Base-by-base conservation (phyloP, 2,113 vertebrate species). In the Copsychus sechellarum region DNA sequence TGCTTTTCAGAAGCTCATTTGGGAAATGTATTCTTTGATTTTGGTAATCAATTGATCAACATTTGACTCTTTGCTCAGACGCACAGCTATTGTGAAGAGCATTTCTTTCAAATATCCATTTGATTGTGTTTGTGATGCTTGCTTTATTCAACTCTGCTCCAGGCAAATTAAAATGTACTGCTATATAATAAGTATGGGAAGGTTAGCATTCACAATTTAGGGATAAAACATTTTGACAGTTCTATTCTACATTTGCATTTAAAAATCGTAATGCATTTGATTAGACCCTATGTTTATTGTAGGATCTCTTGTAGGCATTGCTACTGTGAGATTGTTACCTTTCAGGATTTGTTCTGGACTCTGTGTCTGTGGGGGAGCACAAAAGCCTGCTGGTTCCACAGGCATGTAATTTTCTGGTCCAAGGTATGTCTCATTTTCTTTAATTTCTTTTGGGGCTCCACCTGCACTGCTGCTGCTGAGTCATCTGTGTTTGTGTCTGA, bases 161-260 rank as follows among this genome's bases (percentile, higher is more conserved):
- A 93, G 72, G 90, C 82, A 96, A 94, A 96, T 95, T 96, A 81
- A 96, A 95, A 92, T 78, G 76, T 88, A 70, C 90, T 71, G 61
- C 81, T 93, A 84, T 87, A 45, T 93, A 97, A 94, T 95, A 93
- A 92, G 80, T 60, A 94, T 67, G 80, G 76, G 82, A 96, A 94
- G 86, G 93, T 94, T 96, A 86, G 40, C 69, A 92, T 83, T 94
- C 90, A 65, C 80, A 56, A 67, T 86, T 96, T 57, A 76, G 57
- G 80, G 79, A 93, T 95, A 96, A 97, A 96, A 96, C 90, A 94
- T 96, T 97, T 96, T 94, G 95, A 95, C 94, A 95, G 88, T 81
- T 96, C 95, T 78, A 81, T 78, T 96, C 90, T 90, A 50, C 86
- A 81, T 95, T 88, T 95, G 86, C 90, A 96, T 97, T 96, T 95